Percentiles rank a stretch among this genome's conserved stretches.
Evolutionary conservation across 2,797 vertebrate genomes (phyloP).

Genomic region (Luscinia megarhynchos): DNA sequence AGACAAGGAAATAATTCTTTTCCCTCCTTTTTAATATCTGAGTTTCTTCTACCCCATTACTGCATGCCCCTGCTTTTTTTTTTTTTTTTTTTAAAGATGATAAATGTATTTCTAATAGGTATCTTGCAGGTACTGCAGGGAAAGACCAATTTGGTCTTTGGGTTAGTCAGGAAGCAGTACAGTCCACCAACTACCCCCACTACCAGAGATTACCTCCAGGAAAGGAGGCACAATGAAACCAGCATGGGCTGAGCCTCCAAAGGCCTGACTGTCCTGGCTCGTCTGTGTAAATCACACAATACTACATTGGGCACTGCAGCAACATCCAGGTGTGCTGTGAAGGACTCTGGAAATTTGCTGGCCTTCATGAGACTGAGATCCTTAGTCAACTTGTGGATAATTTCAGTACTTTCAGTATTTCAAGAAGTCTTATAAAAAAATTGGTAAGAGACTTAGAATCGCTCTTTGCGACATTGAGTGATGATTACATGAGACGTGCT

Average conservation of each 20-base stretch:
- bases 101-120: background rate
- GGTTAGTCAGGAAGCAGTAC: background rate
- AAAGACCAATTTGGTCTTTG: background rate
- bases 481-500: background rate
- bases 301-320: accelerated
- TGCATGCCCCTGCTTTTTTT: accelerated
- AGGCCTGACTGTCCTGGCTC: background rate
- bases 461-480: background rate
- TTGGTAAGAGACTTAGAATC: background rate
- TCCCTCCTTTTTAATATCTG: background rate
- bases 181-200: accelerated
- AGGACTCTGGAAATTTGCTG: background rate
- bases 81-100: background rate
- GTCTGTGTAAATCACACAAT: background rate
- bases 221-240: background rate
- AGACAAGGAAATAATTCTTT: background rate
- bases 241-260: background rate
- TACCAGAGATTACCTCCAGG: background rate
- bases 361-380: background rate
- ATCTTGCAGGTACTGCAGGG: background rate
- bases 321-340: background rate
- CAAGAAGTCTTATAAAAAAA: background rate
- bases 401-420: background rate
- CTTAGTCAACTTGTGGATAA: background rate
- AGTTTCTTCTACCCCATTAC: background rate